Conservation (phyloP, 2,888 invertebrate genomes). For the Drosophila monieri region DNA sequence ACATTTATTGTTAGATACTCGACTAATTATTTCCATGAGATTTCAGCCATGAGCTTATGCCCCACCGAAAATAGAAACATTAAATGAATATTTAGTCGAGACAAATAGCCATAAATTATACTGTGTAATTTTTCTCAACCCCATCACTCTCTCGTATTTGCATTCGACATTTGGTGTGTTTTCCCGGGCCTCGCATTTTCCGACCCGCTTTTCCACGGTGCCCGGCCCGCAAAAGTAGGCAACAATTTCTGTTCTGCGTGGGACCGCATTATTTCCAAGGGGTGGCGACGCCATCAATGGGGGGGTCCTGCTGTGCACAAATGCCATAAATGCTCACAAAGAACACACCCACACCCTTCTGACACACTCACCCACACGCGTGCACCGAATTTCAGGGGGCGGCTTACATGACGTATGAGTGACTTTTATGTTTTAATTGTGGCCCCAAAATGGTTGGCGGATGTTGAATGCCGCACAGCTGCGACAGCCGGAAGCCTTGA, state of each 20-base stretch:
- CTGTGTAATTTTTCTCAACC: conserved; percentile 1
- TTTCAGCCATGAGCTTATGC: background rate
- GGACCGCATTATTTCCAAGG: conserved; percentile 17
- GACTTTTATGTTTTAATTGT: conserved; percentile 80
- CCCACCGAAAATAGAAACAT: conserved; percentile 17
- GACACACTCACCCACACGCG: conserved; percentile 19
- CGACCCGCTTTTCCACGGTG: conserved; percentile 7
- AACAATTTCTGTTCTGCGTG: conserved; percentile 48
- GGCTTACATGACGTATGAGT: conserved; percentile 68
- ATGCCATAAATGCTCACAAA: conserved; percentile 63
- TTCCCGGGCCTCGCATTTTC: background rate
- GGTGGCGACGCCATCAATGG: conserved; percentile 4
- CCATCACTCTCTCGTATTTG: conserved; percentile 8
- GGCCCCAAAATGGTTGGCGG: conserved; percentile 52
- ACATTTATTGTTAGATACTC: conserved; percentile 3
- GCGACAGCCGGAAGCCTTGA: conserved; percentile 49
- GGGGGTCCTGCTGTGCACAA: conserved; percentile 65
- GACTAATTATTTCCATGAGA: background rate
- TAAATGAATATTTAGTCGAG: conserved; percentile 16
- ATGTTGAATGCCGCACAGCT: conserved; percentile 61
- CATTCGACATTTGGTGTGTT: conserved; percentile 30
- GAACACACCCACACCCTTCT: conserved; percentile 4
- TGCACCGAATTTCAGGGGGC: conserved; percentile 7
- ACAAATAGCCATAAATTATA: conserved; percentile 33
- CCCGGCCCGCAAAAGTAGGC: conserved; percentile 64